Base-by-base conservation (phyloP, 2,888 invertebrate genomes). In the Acanthosepion esculentum region DNA sequence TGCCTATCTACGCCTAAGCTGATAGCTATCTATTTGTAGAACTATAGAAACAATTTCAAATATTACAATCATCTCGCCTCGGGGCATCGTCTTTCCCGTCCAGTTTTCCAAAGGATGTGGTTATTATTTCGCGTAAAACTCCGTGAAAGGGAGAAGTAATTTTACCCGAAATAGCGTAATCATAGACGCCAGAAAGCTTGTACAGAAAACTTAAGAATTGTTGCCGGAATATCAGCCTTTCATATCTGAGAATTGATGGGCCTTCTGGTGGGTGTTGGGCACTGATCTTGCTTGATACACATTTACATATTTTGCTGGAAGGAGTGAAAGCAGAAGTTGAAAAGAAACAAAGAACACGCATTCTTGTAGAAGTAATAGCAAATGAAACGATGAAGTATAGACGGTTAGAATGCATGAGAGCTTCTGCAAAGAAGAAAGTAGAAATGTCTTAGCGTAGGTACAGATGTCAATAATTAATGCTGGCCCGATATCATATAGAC, bases 121-220 rank as follows among this genome's bases (percentile, higher is more conserved):
- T 78, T 78, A 78, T 78, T 78, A 78, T 78, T 78, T 78, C 78
- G n/a, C 12, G 78, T 78, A 78, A 78, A 5, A 78, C n/a, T 78
- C 78, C 33, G 78, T 12, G 78, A 78, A 78, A 78, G 78, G 12
- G n/a, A 78, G 78, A 78, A n/a, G n/a, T 78, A 78, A 78, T 78
- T 78, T 78, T 12, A 33, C n/a, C 78, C 10, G 33, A 78, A 78
- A 78, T 78, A 78, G 78, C n/a, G 33, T 78, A 78, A 78, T 78
- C 78, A 78, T n/a, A 78, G 78, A n/a, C 78, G 78, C 78, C 78
- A 78, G 78, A 78, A 78, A 78, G 78, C 78, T n/a, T 78, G 78
- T 78, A 33, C 78, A 78, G 78, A 78, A 78, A 78, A 78, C 78
- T 78, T 78, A 78, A 78, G 78, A 78, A n/a, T 78, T 15, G 78